These are phyloP conservation scores for Arrhopalites spinosus DNA, from an alignment of 2,888 invertebrate species.

Conservation along the genomic window DNA sequence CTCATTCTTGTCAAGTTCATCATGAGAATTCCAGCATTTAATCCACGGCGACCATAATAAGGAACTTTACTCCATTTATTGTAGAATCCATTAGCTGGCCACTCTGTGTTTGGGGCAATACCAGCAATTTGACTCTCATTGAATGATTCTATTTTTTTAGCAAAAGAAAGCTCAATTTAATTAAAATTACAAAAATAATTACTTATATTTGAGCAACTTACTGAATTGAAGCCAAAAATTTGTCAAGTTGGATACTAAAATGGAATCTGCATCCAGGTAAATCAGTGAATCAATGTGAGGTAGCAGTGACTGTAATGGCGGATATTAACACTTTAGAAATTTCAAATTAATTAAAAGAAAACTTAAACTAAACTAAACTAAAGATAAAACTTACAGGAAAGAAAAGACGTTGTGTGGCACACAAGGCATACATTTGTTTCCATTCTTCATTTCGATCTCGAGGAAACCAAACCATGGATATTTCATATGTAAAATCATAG, in stretches of 20 bases:
- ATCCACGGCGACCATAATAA: constrained; percentile 84
- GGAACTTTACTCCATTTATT: constrained; percentile 94
- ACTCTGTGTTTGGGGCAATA: constrained; percentile 88
- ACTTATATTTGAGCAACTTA: constrained; percentile 63
- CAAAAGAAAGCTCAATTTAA: too few species aligned
- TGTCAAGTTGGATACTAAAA: constrained; percentile 83
- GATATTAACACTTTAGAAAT: background rate
- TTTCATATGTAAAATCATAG: constrained; percentile 29
- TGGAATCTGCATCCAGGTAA: constrained; percentile 90
- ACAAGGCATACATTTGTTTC: constrained; percentile 88
- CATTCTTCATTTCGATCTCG: constrained; percentile 62
- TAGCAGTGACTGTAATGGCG: constrained; percentile 11
- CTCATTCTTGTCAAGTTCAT: constrained; percentile 89
- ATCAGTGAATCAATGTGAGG: constrained; percentile 78
- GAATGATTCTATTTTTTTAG: too few species aligned
- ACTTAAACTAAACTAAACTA: background rate
- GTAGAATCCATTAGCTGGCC: constrained; percentile 89
- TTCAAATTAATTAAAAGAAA: background rate
- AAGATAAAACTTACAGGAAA: constrained; percentile 76
- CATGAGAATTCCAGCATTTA: constrained; percentile 96
- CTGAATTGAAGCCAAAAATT: constrained; percentile 82
- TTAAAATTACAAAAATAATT: too few species aligned
- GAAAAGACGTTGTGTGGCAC: constrained; percentile 91
- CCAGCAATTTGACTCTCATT: constrained; percentile 86
- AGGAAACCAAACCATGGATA: constrained; percentile 22